A percentile compares a stretch with the other conserved stretches of the same genome.
Conservation (phyloP, 2,113 vertebrate genomes). For the Urocitellus parryii region DNA sequence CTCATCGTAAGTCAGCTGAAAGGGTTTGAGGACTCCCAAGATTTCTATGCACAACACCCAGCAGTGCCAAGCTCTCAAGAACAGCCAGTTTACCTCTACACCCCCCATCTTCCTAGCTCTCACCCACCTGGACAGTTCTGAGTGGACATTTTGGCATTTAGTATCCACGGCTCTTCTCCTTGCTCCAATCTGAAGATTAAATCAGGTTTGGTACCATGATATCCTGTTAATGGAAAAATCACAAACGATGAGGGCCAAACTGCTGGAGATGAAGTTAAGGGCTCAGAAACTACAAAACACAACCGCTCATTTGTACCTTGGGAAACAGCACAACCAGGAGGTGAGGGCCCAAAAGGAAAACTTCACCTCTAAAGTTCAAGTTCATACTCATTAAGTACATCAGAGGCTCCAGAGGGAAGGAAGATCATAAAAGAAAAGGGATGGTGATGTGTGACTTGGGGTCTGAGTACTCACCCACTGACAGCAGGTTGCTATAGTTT, state of each 20-base stretch:
- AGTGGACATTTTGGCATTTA: conserved; percentile 1
- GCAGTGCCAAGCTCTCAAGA: background rate
- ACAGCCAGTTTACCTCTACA: background rate
- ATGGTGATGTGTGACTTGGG: background rate
- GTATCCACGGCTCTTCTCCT: conserved; percentile 75
- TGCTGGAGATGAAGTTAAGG: background rate
- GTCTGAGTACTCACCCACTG: conserved; percentile 52
- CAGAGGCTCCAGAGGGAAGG: background rate
- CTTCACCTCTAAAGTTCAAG: background rate
- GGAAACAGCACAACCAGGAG: background rate
- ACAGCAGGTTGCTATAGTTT: conserved; percentile 69
- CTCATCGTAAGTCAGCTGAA: background rate
- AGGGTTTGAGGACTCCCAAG: background rate
- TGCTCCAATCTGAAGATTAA: conserved; percentile 78
- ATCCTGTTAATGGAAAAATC: conserved; percentile 71
- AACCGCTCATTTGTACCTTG: background rate
- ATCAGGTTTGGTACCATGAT: conserved; percentile 74
- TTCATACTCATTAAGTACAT: background rate
- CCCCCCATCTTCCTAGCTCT: background rate
- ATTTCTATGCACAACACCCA: background rate
- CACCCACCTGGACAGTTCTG: conserved; percentile 68
- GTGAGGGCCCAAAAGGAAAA: background rate
- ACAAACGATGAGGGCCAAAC: background rate
- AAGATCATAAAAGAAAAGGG: background rate
- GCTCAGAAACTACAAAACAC: background rate